phyloP scores from a whole-genome alignment of 2,888 invertebrate genomes.

The Heliconius sara region DNA sequence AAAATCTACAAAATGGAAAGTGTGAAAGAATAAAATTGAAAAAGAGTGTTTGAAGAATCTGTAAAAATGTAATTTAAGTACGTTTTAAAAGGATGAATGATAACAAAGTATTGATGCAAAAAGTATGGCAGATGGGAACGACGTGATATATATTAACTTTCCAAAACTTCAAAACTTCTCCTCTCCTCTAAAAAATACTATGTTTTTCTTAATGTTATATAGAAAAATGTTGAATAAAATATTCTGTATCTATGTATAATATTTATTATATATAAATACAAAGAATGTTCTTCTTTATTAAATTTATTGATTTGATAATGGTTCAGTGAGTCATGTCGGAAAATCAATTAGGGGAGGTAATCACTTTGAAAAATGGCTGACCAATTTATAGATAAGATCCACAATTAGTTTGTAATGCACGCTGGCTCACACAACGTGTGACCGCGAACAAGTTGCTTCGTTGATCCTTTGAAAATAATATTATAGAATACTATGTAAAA shows the following conservation, averaged over 20 bases:
- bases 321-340: slow-evolving; percentile 26
- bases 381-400: slow-evolving; percentile 45
- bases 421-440: slow-evolving; percentile 21
- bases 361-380: slow-evolving; percentile 40
- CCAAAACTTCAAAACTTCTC: too few species aligned
- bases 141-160: neutral
- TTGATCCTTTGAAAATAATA: neutral
- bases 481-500: neutral
- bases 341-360: slow-evolving; percentile 39
- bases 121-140: neutral
- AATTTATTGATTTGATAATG: slow-evolving; percentile 32
- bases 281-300: neutral
- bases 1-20: neutral
- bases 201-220: too few species aligned
- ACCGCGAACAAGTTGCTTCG: slow-evolving; percentile 18
- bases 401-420: slow-evolving; percentile 45
- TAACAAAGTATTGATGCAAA: neutral
- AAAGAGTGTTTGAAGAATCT: neutral
- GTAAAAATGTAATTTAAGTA: neutral
- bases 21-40: neutral
- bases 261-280: neutral
- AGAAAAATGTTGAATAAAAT: too few species aligned
- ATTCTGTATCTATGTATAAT: too few species aligned
- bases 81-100: neutral
- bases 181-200: too few species aligned